Conservation (phyloP, 2,888 invertebrate genomes). For the Cephus spinipes region DNA sequence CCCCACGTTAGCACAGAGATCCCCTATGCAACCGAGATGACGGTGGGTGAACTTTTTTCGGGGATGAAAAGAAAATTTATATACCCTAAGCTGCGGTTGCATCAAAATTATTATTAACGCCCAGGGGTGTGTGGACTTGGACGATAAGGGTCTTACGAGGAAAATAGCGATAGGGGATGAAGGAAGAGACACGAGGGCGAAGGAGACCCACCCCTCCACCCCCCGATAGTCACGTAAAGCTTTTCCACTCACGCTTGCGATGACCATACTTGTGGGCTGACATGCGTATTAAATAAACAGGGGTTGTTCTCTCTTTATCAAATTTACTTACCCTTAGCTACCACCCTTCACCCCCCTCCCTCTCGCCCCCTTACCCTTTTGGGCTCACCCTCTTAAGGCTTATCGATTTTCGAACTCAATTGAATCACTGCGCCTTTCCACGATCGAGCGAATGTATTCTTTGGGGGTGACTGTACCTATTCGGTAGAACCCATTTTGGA, state of each 20-base stretch:
- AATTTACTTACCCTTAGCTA: conserved; percentile 7
- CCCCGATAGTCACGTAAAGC: conserved; percentile 32
- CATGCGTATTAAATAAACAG: conserved; percentile 24
- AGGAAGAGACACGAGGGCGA: conserved; percentile 11
- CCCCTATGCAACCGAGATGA: no score
- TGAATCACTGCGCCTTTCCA: neutral
- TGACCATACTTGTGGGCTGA: conserved; percentile 35
- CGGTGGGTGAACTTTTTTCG: neutral
- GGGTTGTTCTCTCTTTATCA: conserved; percentile 3
- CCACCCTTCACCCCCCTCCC: neutral
- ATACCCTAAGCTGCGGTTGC: conserved; percentile 41
- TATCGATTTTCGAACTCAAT: conserved; percentile 9
- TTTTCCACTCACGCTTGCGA: conserved; percentile 34
- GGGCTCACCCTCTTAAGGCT: conserved; percentile 10
- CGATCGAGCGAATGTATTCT: neutral
- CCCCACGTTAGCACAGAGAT: no score
- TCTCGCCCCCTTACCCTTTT: neutral
- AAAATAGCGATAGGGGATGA: conserved; percentile 26
- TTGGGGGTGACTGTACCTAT: neutral
- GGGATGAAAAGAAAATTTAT: conserved; percentile 1
- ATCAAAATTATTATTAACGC: conserved; percentile 36
- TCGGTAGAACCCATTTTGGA: neutral
- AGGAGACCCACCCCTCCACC: conserved; percentile 1
- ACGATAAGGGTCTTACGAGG: conserved; percentile 57
- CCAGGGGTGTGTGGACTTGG: conserved; percentile 46